These are phyloP conservation scores for Apis dorsata DNA, from an alignment of 1,140 invertebrate genomes.

Conservation along the genomic window DNA sequence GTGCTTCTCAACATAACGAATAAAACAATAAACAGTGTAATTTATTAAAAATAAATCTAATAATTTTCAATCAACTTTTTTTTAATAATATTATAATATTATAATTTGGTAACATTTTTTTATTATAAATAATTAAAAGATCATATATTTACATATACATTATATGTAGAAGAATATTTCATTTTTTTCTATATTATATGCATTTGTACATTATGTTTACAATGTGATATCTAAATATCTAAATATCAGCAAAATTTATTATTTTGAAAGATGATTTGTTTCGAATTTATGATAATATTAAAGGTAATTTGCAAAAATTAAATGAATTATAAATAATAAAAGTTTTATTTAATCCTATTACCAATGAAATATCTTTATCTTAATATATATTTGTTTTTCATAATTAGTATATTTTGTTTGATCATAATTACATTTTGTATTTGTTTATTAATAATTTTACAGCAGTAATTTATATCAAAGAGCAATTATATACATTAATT, in stretches of 20 bases:
- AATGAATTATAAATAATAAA: constrained; percentile 34
- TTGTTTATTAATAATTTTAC: constrained; percentile 47
- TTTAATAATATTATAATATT: constrained; percentile 16
- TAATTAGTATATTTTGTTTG: no score
- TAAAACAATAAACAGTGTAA: constrained; percentile 49
- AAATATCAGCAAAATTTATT: neutral
- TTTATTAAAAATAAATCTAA: constrained; percentile 55
- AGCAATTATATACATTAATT: constrained; percentile 72
- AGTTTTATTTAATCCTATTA: constrained; percentile 17
- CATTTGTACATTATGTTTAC: no score
- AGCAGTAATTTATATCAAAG: constrained; percentile 46
- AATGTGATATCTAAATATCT: no score
- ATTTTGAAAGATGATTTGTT: neutral
- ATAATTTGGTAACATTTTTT: constrained; percentile 9
- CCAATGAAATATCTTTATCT: constrained; percentile 17
- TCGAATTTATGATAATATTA: neutral
- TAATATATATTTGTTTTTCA: constrained; percentile 45
- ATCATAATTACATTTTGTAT: constrained; percentile 59
- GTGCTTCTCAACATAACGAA: constrained; percentile 62
- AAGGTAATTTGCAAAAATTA: neutral
- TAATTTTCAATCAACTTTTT: constrained; percentile 41
- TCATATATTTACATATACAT: constrained; percentile 16
- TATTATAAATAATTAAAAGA: constrained; percentile 12
- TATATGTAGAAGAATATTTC: neutral
- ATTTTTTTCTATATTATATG: no score